Conservation (phyloP, 2,888 invertebrate species). For the Lacanobia wlatinum region DNA sequence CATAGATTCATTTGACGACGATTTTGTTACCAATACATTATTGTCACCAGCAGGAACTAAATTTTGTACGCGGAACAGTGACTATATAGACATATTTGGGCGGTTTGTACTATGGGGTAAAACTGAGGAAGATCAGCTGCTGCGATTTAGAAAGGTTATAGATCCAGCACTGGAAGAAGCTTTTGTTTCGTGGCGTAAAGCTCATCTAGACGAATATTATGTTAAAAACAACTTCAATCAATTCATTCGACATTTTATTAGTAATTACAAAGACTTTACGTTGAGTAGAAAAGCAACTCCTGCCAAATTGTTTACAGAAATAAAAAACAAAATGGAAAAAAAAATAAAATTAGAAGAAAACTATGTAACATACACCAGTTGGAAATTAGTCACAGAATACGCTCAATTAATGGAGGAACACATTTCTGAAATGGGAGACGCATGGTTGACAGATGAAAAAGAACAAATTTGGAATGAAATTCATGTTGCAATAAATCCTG, state of each 20-base stretch:
- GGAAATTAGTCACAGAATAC: slow-evolving; percentile 67
- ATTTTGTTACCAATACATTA: slow-evolving; percentile 69
- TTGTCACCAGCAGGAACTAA: slow-evolving; percentile 62
- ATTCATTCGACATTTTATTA: slow-evolving; percentile 36
- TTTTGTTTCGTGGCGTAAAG: slow-evolving; percentile 63
- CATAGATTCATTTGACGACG: slow-evolving; percentile 69
- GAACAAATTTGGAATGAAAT: slow-evolving; percentile 58
- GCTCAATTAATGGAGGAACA: slow-evolving; percentile 60
- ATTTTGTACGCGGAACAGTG: slow-evolving; percentile 48
- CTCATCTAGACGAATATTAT: slow-evolving; percentile 42
- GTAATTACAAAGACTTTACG: slow-evolving; percentile 42
- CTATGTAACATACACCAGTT: slow-evolving; percentile 66
- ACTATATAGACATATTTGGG: slow-evolving; percentile 51
- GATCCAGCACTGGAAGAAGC: slow-evolving; percentile 62
- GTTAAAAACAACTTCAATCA: slow-evolving; percentile 43
- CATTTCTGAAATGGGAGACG: slow-evolving; percentile 11
- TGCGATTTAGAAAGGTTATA: slow-evolving; percentile 65
- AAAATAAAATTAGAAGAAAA: slow-evolving; percentile 18
- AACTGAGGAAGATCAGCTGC: slow-evolving; percentile 67
- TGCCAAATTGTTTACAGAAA: slow-evolving; percentile 65
- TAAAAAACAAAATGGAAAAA: slow-evolving; percentile 65
- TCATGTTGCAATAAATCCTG: slow-evolving; percentile 55
- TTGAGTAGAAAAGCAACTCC: slow-evolving; percentile 68
- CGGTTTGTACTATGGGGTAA: slow-evolving; percentile 66
- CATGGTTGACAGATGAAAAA: slow-evolving; percentile 9